Conservation (phyloP, 2,797 vertebrate species). For the Pitangus sulphuratus region DNA sequence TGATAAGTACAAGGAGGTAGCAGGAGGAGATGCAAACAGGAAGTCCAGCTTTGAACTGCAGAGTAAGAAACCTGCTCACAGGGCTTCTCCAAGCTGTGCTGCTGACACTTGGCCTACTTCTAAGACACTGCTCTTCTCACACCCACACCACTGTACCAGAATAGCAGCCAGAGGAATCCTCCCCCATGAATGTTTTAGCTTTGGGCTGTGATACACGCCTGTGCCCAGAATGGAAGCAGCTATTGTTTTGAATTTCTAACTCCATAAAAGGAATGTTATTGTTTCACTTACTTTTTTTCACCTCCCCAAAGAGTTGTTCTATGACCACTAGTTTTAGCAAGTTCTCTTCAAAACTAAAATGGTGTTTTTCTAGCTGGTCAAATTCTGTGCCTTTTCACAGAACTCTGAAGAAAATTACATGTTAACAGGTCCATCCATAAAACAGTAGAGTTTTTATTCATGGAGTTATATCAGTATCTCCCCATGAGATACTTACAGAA, state of each 20-base stretch:
- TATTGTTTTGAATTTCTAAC: conserved; percentile 21
- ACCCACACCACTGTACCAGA: not conserved
- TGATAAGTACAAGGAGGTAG: not conserved
- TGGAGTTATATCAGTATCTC: not conserved
- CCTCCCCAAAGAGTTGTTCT: not conserved
- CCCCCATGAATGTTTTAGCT: not conserved
- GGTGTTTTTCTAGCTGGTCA: not conserved
- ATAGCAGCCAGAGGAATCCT: not conserved
- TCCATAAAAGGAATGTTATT: conserved; percentile 10
- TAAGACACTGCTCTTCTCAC: not conserved
- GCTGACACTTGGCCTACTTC: not conserved
- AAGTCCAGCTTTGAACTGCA: not conserved
- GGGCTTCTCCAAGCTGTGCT: not conserved
- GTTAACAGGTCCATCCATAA: not conserved
- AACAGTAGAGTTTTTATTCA: not conserved
- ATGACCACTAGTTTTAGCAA: not conserved
- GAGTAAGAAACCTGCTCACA: not conserved
- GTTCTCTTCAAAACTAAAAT: not conserved
- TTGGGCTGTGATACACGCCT: not conserved
- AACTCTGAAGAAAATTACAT: not conserved
- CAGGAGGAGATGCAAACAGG: not conserved
- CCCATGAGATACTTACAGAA: not conserved
- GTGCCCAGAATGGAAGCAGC: conserved; percentile 22
- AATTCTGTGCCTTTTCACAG: not conserved
- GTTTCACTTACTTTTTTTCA: conserved; percentile 12